Evolutionary conservation across 2,888 invertebrate genomes (phyloP).

Genomic region (Fissipunctia ypsillon): DNA sequence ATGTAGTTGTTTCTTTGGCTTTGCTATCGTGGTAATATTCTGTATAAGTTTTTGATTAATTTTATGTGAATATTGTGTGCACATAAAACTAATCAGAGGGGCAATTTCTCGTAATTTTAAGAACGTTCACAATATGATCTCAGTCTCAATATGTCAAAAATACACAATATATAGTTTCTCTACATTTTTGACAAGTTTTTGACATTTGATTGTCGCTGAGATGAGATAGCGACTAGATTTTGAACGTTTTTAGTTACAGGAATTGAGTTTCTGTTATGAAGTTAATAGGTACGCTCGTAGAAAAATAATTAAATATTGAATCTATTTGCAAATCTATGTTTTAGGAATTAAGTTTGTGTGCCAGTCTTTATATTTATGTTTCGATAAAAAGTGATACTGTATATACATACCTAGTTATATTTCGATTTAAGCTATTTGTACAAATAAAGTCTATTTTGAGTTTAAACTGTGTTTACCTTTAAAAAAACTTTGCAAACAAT

Average conservation of each 20-base stretch:
- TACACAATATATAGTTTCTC: too few species aligned
- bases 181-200: too few species aligned
- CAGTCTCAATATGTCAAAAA: too few species aligned
- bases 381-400: conserved; percentile 55
- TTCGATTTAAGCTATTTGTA: conserved; percentile 67
- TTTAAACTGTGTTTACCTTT: conserved; percentile 14
- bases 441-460: conserved; percentile 75
- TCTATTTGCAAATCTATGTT: neutral
- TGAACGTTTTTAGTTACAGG: too few species aligned
- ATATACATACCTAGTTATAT: conserved; percentile 51
- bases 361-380: conserved; percentile 11
- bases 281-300: neutral
- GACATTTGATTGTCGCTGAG: too few species aligned
- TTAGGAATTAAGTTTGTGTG: conserved; percentile 9
- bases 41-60: neutral
- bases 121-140: too few species aligned
- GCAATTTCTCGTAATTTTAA: too few species aligned
- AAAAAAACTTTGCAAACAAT: neutral
- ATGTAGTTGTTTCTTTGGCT: neutral
- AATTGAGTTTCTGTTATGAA: neutral
- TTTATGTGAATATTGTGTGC: neutral
- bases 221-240: too few species aligned
- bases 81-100: neutral
- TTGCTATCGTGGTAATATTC: neutral
- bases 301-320: neutral